A percentile compares a stretch with the other conserved stretches of the same genome.
Conservation (phyloP, 2,888 invertebrate genomes). For the Mimachlamys varia region DNA sequence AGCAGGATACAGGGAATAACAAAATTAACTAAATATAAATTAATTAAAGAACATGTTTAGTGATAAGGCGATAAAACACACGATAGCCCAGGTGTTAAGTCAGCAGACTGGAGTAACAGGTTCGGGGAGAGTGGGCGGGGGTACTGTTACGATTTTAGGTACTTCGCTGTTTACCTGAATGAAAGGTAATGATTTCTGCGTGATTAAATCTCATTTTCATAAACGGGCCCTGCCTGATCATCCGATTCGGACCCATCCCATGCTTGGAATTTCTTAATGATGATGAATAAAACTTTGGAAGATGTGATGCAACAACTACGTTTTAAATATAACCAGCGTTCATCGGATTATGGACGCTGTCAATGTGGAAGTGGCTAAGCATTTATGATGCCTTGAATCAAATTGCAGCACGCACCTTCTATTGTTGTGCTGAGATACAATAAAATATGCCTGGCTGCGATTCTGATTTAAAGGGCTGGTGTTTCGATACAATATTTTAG, state of each 20-base stretch:
- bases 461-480: conserved; percentile 24
- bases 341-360: not conserved
- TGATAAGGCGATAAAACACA: not conserved
- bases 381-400: not conserved
- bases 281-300: not conserved
- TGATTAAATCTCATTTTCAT: not conserved
- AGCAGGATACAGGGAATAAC: not conserved
- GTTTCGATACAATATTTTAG: not conserved
- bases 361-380: not conserved
- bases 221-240: not conserved
- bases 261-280: not conserved
- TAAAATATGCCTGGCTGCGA: not conserved
- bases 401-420: not conserved
- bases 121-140: not conserved
- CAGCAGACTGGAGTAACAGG: not conserved
- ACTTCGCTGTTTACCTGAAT: not conserved
- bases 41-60: not conserved
- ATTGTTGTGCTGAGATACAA: not conserved
- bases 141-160: not conserved
- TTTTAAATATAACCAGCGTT: not conserved
- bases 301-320: not conserved
- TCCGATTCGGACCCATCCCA: not conserved
- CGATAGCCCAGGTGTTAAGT: not conserved
- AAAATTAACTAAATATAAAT: not conserved
- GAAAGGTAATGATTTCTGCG: not conserved